phyloP scores from a whole-genome alignment of 2,113 vertebrate genomes.

The Percina caprodes region DNA sequence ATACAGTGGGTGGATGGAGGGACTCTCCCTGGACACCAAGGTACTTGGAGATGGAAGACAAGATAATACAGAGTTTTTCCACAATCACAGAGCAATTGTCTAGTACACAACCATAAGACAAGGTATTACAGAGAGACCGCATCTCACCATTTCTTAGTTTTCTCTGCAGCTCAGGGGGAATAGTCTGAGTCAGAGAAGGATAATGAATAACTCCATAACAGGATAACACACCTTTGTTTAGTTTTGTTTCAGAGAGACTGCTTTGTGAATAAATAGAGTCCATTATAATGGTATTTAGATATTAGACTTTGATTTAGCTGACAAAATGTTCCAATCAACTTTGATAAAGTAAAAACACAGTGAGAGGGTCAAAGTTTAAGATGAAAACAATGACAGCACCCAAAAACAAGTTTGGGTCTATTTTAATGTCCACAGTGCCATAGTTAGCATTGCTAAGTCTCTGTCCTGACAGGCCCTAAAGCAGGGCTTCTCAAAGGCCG shows the following conservation, averaged over 20 bases:
- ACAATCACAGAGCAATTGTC: conserved; percentile 11
- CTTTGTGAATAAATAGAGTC: background rate
- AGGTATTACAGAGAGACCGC: background rate
- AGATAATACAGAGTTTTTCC: background rate
- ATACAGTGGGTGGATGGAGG: background rate
- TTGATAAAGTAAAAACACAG: no score
- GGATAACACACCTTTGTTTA: background rate
- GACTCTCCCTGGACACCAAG: background rate
- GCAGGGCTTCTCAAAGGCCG: no score
- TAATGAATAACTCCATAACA: conserved; percentile 1
- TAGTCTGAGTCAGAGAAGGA: background rate
- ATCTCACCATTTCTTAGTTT: background rate
- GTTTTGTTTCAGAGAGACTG: background rate
- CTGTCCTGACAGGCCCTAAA: no score
- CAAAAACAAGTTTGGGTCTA: no score
- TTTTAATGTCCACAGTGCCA: no score
- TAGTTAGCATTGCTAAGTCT: no score
- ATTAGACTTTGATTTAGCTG: no score
- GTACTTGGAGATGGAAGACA: background rate
- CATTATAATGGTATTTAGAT: background rate
- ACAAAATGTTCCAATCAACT: no score
- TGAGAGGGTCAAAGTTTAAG: no score
- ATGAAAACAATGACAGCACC: no score
- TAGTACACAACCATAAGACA: background rate
- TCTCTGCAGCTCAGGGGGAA: background rate